A percentile compares a stretch with the other conserved stretches of the same genome.
Conservation (phyloP, 2,113 vertebrate species). For the Gnathonemus echidnorhynchus region DNA sequence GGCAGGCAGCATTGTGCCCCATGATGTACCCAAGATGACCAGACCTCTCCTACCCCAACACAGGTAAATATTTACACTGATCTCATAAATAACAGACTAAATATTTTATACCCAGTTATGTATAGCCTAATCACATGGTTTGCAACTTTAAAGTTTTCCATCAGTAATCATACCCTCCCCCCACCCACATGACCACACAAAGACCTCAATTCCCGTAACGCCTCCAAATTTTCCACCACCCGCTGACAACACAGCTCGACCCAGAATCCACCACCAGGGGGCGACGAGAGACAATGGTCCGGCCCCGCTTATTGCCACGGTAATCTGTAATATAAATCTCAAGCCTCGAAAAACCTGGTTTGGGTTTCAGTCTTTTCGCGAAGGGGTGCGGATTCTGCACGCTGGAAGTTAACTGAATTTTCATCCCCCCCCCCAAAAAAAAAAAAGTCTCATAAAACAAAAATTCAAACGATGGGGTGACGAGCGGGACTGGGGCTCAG, state of each 20-base stretch:
- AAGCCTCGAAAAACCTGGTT: neutral
- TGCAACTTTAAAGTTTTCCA: neutral
- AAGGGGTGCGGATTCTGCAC: conserved; percentile 16
- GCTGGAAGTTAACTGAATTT: conserved; percentile 23
- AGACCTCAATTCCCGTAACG: neutral
- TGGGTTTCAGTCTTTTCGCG: conserved; percentile 6
- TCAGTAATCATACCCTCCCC: neutral
- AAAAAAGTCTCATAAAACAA: neutral
- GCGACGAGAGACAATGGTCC: neutral
- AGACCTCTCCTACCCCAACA: neutral
- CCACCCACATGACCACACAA: neutral
- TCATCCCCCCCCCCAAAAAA: neutral
- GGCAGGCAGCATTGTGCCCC: neutral
- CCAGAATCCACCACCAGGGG: conserved; percentile 17
- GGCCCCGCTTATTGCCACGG: neutral
- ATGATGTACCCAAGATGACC: neutral
- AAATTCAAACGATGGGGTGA: neutral
- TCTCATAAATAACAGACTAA: neutral
- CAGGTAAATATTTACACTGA: neutral
- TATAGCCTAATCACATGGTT: neutral
- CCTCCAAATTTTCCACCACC: neutral
- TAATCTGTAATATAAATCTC: neutral
- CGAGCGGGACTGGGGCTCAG: neutral
- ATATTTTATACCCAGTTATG: neutral
- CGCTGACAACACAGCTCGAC: neutral